Evolutionary conservation across 2,888 invertebrate species (phyloP), one percentile per base, ranked within the genome.

Genomic region (Helicoverpa assulta): DNA sequence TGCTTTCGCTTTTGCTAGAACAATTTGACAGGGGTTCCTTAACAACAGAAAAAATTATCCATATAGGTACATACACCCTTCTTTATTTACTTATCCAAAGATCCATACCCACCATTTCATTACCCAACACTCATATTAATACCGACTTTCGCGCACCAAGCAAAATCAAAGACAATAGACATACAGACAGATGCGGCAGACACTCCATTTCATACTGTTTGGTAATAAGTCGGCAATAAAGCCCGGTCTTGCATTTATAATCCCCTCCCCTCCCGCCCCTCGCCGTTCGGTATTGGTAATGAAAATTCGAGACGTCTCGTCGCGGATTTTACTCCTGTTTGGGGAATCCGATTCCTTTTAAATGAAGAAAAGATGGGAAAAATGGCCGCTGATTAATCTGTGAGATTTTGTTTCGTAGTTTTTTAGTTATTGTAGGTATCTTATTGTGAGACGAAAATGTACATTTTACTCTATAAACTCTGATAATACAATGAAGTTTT

Each of bases 281-380:
- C 63, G 54, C 66, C 61, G 43, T 78, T 69, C 54, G 51, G 70
- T 79, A 73, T 73, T 71, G 70, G 70, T 77, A 80, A 79, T 84
- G 83, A 84, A 83, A 84, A 82, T 84, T 92, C 88, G 90, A 91
- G 89, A 90, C 90, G 90, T 90, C 88, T 84, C 84, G 84, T 70
- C 90, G 80, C 73, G 89, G 88, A 89, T 92, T 90, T 87, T 56
- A 80, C 85, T 85, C 80, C 87, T 87, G 86, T 88, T 85, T 80
- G 85, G 82, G 78, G 84, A 86, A 75, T 87, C 84, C 81, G 76
- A 86, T 88, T 72, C 66, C 50, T 70, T 26, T 68, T 67, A 64
- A 72, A 68, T 73, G 33, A 19, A 21, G 18, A 47, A 67, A 62
- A 73, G 78, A 72, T 65, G 59, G 61, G 18, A 72, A 81, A 78